A percentile compares a stretch with the other conserved stretches of the same genome.
These are phyloP conservation scores for Phylloscopus trochiloides DNA, from an alignment of 2,113 vertebrate genomes.

Conservation along the genomic window DNA sequence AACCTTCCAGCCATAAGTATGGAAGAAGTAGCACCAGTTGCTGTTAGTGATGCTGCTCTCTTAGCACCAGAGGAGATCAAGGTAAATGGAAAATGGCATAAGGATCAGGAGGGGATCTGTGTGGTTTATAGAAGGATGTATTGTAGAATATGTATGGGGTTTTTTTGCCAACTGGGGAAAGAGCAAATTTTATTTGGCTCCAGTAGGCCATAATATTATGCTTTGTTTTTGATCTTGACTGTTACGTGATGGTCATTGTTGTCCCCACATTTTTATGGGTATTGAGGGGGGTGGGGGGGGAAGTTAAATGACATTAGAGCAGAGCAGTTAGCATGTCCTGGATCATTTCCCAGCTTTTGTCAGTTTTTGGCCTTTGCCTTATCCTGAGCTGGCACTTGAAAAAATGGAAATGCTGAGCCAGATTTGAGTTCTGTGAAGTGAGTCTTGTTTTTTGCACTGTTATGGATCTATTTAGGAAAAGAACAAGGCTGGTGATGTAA, in stretches of 20 bases:
- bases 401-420: neutral
- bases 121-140: neutral
- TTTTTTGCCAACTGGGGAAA: neutral
- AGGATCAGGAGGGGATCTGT: neutral
- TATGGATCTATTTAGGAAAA: constrained; percentile 79
- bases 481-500: constrained; percentile 87
- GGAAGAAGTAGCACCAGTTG: constrained; percentile 95
- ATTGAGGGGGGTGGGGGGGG: neutral
- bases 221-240: neutral
- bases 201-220: neutral
- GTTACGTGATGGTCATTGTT: neutral
- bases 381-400: neutral
- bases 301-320: neutral
- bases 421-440: neutral
- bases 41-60: constrained; percentile 84
- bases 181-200: neutral
- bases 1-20: constrained; percentile 90
- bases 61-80: constrained; percentile 95
- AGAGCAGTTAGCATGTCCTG: neutral
- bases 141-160: too few relatives aligned
- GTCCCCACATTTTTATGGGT: neutral
- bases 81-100: constrained; percentile 65
- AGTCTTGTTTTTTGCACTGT: neutral
- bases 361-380: neutral
- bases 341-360: neutral